Evolutionary conservation across 2,797 vertebrate species (phyloP).

Genomic region (Chrosomus eos): DNA sequence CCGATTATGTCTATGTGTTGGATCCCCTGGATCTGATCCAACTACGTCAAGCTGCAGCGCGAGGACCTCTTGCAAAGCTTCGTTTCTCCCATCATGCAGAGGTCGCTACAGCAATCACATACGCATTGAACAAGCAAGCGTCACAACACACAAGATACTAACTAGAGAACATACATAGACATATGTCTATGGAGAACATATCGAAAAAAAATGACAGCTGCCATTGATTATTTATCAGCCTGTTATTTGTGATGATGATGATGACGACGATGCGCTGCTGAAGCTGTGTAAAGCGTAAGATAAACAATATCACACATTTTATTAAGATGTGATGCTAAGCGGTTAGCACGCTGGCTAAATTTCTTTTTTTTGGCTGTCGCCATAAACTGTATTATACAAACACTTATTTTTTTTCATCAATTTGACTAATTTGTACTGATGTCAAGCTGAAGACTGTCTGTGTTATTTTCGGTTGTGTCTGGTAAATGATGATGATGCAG

Average conservation of each 20-base stretch:
- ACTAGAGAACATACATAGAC: too few species aligned
- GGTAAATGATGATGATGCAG: not conserved
- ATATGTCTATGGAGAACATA: not conserved
- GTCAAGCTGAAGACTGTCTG: not conserved
- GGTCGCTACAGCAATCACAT: slow-evolving; percentile 1
- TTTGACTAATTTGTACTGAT: not conserved
- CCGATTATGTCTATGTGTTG: too few species aligned
- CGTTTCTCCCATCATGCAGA: not conserved
- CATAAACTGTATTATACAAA: not conserved
- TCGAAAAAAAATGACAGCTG: not conserved
- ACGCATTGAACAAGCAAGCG: not conserved
- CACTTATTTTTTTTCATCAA: not conserved
- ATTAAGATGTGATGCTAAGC: slow-evolving; percentile 9
- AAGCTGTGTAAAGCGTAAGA: slow-evolving; percentile 14
- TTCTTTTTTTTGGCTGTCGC: not conserved
- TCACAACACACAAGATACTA: not conserved
- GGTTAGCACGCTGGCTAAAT: slow-evolving; percentile 7
- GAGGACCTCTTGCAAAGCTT: too few species aligned
- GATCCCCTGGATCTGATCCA: too few species aligned
- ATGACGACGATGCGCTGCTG: not conserved
- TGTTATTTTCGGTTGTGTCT: not conserved
- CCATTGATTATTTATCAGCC: not conserved
- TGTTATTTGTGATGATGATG: not conserved
- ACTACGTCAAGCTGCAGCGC: too few species aligned
- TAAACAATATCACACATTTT: not conserved